Percentiles rank a stretch among this genome's conserved stretches.
Evolutionary conservation across 2,797 vertebrate genomes (phyloP).

Genomic region (Enteromius viviparus): DNA sequence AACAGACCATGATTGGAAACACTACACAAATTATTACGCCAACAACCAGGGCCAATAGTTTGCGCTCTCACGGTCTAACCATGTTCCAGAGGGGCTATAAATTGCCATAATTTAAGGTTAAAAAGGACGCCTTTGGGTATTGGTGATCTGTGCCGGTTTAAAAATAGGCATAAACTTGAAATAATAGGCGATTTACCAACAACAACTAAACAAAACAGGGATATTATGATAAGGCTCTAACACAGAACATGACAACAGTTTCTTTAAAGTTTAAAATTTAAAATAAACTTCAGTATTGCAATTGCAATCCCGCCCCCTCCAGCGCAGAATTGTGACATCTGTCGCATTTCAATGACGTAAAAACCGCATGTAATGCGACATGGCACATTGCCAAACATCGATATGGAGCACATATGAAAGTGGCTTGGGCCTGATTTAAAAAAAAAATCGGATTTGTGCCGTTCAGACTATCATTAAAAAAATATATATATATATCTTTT

Average conservation of each 20-base stretch:
- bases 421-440: too few relatives aligned
- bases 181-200: background rate
- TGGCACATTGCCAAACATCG: too few relatives aligned
- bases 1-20: background rate
- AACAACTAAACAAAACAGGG: background rate
- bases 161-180: conserved; percentile 14
- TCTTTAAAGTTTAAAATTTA: background rate
- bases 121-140: conserved; percentile 5
- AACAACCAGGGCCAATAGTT: conserved; percentile 17
- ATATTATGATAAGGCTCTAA: background rate
- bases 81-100: background rate
- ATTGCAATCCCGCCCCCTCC: background rate
- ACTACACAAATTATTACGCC: conserved; percentile 48
- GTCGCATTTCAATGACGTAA: too few relatives aligned
- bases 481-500: too few relatives aligned
- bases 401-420: too few relatives aligned
- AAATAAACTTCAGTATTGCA: background rate
- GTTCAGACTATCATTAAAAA: too few relatives aligned
- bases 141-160: background rate
- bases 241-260: background rate
- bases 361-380: too few relatives aligned
- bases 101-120: background rate
- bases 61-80: background rate
- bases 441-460: too few relatives aligned
- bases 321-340: too few relatives aligned